Evolutionary conservation across 2,797 vertebrate genomes (phyloP).

Genomic region (Sylvilagus floridanus): DNA sequence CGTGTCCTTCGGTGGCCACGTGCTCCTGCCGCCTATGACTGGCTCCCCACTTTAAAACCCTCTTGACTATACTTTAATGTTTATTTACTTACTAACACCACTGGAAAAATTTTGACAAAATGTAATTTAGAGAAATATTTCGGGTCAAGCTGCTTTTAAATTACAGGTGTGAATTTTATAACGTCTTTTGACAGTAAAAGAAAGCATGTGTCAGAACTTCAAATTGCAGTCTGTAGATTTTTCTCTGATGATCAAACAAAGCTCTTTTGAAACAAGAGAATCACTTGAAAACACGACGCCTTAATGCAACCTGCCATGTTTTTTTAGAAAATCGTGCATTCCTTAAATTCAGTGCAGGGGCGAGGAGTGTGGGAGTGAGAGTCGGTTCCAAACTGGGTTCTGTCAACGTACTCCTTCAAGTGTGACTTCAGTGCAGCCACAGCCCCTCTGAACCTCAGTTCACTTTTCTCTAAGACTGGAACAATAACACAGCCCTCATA

Average conservation of each 20-base stretch:
- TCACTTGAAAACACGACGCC: slow-evolving; percentile 13
- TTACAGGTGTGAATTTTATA: slow-evolving; percentile 70
- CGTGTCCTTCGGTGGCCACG: background rate
- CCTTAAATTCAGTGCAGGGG: background rate
- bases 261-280: slow-evolving; percentile 26
- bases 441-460: background rate
- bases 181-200: slow-evolving; percentile 43
- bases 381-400: background rate
- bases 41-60: background rate
- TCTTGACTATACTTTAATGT: background rate
- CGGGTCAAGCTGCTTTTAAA: slow-evolving; percentile 62
- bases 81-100: slow-evolving; percentile 35
- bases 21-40: background rate
- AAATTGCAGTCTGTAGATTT: slow-evolving; percentile 57
- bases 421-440: background rate
- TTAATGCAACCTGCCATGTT: background rate
- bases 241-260: slow-evolving; percentile 62
- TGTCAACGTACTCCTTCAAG: background rate
- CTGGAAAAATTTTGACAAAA: slow-evolving; percentile 12
- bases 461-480: background rate
- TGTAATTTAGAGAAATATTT: slow-evolving; percentile 24
- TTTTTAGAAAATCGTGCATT: background rate
- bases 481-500: background rate
- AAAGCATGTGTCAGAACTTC: slow-evolving; percentile 57
- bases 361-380: background rate